phyloP scores from a whole-genome alignment of 2,113 vertebrate species.

The Phaethon lepturus region DNA sequence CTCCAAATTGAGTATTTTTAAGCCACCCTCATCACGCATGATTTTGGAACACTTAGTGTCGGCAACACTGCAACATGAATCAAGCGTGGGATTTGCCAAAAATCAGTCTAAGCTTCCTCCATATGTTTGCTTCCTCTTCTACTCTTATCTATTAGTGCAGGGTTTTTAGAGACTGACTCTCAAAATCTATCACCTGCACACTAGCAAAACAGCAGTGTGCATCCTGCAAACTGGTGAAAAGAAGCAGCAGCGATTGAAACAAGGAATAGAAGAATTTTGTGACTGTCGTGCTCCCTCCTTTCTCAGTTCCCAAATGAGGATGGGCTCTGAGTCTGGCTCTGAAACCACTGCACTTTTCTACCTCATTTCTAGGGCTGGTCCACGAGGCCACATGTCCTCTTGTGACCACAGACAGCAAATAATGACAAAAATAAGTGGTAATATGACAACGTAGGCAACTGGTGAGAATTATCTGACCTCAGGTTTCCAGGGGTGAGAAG shows the following conservation, averaged over 20 bases:
- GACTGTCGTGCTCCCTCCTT: background rate
- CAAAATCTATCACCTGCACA: background rate
- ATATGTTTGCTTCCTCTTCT: background rate
- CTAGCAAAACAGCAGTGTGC: background rate
- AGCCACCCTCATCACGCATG: constrained; percentile 22
- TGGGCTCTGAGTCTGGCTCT: background rate
- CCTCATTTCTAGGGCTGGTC: background rate
- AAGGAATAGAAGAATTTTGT: background rate
- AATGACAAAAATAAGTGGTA: background rate
- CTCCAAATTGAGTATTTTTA: constrained; percentile 54
- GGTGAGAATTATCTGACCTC: background rate
- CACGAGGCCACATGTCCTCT: background rate
- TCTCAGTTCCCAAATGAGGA: background rate
- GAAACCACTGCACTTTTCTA: background rate
- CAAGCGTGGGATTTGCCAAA: background rate
- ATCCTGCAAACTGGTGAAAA: background rate
- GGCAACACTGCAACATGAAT: background rate
- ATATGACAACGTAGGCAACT: background rate
- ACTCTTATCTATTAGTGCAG: background rate
- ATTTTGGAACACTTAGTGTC: constrained; percentile 13
- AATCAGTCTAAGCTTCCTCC: background rate
- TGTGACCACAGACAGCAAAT: background rate
- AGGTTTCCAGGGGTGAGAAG: background rate
- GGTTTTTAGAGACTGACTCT: background rate
- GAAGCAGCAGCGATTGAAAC: fast-evolving